Percentiles rank a stretch among this genome's conserved stretches.
phyloP scores from a whole-genome alignment of 1,140 invertebrate species.

The Drosophila persimilis region DNA sequence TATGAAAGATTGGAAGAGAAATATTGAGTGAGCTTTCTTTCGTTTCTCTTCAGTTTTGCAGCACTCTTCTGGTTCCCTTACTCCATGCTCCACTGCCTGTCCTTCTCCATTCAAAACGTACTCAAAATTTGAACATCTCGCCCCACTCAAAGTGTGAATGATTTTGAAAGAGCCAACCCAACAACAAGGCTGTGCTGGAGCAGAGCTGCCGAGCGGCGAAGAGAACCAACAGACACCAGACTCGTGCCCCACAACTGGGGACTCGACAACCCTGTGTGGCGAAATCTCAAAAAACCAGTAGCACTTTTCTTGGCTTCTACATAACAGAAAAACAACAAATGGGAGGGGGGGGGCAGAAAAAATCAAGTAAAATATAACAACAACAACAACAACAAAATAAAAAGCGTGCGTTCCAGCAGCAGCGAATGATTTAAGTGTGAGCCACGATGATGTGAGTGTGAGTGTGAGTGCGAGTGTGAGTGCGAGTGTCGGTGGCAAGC shows the following conservation, averaged over 20 bases:
- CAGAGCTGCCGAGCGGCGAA: conserved; percentile 43
- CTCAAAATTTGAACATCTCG: conserved; percentile 7
- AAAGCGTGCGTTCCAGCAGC: conserved; percentile 10
- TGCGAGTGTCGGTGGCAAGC: conserved; percentile 27
- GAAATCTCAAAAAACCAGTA: conserved; percentile 79
- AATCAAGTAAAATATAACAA: conserved; percentile 2
- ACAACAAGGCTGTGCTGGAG: conserved; percentile 21
- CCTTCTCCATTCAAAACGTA: not conserved
- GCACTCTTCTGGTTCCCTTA: not conserved
- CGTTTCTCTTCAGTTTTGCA: not conserved
- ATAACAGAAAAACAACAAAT: conserved; percentile 42
- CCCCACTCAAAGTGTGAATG: conserved; percentile 46
- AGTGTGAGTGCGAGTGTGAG: conserved; percentile 38
- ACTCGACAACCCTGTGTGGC: conserved; percentile 45
- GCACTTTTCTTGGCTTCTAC: conserved; percentile 73
- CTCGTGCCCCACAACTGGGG: no score
- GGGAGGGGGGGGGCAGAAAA: no score
- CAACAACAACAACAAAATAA: not conserved
- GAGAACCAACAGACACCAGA: conserved; percentile 2
- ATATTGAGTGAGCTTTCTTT: not conserved
- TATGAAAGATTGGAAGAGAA: not conserved
- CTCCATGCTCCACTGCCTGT: not conserved
- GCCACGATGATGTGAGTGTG: conserved; percentile 27
- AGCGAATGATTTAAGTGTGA: conserved; percentile 42
- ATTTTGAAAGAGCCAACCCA: conserved; percentile 65